Evolutionary conservation across 2,888 invertebrate genomes (phyloP).

Genomic region (Pediacus dermestoides): DNA sequence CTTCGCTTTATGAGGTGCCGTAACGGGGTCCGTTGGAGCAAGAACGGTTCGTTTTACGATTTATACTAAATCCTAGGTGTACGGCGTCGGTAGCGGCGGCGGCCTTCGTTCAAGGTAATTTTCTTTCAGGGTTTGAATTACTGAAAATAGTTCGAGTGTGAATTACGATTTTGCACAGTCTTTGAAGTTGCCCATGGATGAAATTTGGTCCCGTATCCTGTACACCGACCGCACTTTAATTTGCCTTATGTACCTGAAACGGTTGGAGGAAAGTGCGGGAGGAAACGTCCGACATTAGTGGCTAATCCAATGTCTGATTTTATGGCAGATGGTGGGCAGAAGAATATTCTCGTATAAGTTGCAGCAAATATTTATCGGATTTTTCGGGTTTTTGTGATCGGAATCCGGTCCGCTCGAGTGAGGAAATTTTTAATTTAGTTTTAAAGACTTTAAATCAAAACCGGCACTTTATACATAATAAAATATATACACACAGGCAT

Average conservation of each 20-base stretch:
- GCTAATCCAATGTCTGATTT: no score
- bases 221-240: conserved; percentile 26
- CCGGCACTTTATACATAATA: conserved; percentile 6
- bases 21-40: conserved; percentile 6
- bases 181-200: conserved; percentile 40
- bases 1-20: conserved; percentile 11
- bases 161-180: conserved; percentile 44
- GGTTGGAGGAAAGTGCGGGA: no score
- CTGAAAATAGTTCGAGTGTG: conserved; percentile 44
- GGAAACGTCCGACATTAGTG: no score
- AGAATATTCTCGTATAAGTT: no score
- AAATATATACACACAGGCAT: conserved; percentile 3
- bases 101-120: conserved; percentile 42
- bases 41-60: conserved; percentile 10
- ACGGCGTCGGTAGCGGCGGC: no score
- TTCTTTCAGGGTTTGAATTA: conserved; percentile 43
- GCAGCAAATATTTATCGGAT: no score
- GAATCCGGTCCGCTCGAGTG: conserved; percentile 5
- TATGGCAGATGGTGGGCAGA: no score
- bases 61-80: conserved; percentile 37
- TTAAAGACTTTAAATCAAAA: conserved; percentile 8
- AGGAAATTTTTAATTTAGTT: conserved; percentile 8
- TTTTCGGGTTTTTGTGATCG: no score
- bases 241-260: conserved; percentile 35
- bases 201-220: conserved; percentile 33